These are phyloP conservation scores for Xenops minutus DNA, from an alignment of 2,797 vertebrate species.

Conservation along the genomic window DNA sequence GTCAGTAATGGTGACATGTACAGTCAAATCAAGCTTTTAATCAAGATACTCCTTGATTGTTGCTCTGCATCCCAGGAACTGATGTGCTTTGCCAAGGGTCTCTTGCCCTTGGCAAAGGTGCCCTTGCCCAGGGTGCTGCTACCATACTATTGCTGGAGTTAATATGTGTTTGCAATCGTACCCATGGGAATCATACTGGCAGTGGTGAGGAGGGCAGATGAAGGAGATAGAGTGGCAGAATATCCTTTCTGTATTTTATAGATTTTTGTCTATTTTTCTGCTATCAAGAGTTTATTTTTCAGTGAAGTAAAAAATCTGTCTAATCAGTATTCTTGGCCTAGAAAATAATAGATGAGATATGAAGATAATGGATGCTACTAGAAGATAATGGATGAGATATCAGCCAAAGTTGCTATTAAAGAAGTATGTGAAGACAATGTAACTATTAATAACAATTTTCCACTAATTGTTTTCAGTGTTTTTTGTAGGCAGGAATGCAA, in stretches of 20 bases:
- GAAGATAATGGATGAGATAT: background rate
- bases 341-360: background rate
- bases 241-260: too few relatives aligned
- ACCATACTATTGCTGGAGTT: background rate
- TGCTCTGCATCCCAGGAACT: background rate
- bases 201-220: background rate
- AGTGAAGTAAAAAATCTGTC: background rate
- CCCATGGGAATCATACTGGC: background rate
- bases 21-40: background rate
- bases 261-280: background rate
- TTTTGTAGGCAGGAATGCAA: background rate
- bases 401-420: background rate
- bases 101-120: too few relatives aligned
- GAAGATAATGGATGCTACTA: background rate
- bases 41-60: background rate
- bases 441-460: background rate
- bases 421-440: background rate
- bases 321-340: fast-evolving
- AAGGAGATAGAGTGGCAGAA: background rate
- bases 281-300: background rate
- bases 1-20: background rate
- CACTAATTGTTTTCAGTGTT: background rate
- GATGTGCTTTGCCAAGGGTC: background rate
- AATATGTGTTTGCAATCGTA: fast-evolving
- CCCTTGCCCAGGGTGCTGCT: fast-evolving